Conservation (phyloP, 2,888 invertebrate genomes). For the Rhimphoctona megacephalus region DNA sequence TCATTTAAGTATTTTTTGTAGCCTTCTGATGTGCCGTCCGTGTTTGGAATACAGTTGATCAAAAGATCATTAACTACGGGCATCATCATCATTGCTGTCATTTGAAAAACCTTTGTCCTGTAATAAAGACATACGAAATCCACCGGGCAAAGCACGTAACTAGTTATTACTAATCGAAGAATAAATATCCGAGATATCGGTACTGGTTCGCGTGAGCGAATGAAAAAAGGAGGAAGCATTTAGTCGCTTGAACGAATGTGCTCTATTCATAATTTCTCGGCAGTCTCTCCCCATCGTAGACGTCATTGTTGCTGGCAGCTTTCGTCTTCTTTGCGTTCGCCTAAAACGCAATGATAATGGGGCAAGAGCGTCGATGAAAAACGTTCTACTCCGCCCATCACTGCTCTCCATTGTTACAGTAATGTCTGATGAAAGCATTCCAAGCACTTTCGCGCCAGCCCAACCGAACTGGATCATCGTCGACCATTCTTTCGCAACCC, state of each 20-base stretch:
- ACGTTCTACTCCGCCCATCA: conserved; percentile 46
- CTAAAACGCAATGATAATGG: conserved; percentile 57
- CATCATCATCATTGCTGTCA: conserved; percentile 13
- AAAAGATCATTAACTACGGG: conserved; percentile 11
- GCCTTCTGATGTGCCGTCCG: background rate
- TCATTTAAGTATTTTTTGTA: background rate
- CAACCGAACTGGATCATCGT: conserved; percentile 46
- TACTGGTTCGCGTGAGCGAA: conserved; percentile 44
- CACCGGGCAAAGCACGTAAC: conserved; percentile 9
- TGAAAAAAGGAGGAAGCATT: conserved; percentile 46
- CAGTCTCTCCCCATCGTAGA: conserved; percentile 17
- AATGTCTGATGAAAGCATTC: conserved; percentile 30
- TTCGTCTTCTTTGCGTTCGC: conserved; percentile 21
- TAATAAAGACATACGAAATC: conserved; percentile 23
- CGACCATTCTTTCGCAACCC: conserved; percentile 19
- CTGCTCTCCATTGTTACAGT: conserved; percentile 13
- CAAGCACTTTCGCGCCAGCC: conserved; percentile 17
- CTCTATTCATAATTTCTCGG: conserved; percentile 53
- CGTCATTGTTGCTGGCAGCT: conserved; percentile 29
- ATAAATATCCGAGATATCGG: conserved; percentile 32
- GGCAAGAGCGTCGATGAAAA: conserved; percentile 28
- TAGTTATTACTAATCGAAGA: conserved; percentile 31
- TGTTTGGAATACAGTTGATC: background rate
- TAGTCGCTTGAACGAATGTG: conserved; percentile 38
- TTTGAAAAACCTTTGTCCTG: conserved; percentile 1